These are phyloP conservation scores for Sinocyclocheilus rhinocerous DNA, from an alignment of 2,113 vertebrate species.

Conservation along the genomic window DNA sequence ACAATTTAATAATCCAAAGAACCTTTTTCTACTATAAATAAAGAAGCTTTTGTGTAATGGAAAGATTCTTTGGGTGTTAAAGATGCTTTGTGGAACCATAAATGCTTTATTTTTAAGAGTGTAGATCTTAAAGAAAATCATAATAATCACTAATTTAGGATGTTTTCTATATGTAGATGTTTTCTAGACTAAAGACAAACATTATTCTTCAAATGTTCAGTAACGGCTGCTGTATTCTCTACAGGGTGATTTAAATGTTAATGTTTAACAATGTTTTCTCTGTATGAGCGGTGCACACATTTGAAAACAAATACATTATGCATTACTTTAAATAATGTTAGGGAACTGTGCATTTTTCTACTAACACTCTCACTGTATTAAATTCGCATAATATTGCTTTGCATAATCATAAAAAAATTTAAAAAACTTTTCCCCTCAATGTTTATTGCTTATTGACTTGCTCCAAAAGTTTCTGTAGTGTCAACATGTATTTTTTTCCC, in stretches of 20 bases:
- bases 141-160: background rate
- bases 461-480: background rate
- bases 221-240: background rate
- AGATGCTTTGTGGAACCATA: too few species aligned
- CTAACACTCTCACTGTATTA: background rate
- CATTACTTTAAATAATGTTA: background rate
- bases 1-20: too few species aligned
- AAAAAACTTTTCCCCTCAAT: background rate
- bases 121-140: too few species aligned
- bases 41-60: too few species aligned
- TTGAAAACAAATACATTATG: background rate
- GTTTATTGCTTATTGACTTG: background rate
- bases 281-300: background rate
- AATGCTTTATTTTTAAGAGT: too few species aligned
- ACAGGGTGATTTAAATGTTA: constrained; percentile 2
- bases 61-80: too few species aligned
- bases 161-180: background rate
- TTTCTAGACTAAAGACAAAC: background rate
- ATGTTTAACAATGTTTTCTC: constrained; percentile 3
- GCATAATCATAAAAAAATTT: background rate
- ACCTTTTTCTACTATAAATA: too few species aligned
- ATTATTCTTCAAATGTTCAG: background rate
- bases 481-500: background rate
- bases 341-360: background rate
- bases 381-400: background rate